These are phyloP conservation scores for Lissonota sp. DNA, from an alignment of 2,888 invertebrate genomes.

Conservation along the genomic window DNA sequence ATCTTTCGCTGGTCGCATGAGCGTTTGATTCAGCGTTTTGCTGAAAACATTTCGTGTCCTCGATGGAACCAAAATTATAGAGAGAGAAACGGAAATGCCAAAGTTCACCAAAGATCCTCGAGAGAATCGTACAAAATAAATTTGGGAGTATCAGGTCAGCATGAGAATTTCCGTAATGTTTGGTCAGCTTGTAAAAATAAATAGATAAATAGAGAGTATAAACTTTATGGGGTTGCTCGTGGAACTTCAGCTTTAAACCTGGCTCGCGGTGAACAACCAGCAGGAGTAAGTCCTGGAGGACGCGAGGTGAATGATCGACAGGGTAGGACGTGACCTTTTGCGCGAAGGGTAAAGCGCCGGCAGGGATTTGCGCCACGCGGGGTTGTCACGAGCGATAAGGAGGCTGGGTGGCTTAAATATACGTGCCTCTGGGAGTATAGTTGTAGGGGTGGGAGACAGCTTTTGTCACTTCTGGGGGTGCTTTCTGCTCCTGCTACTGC, in stretches of 20 bases:
- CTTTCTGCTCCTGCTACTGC: conserved; percentile 42
- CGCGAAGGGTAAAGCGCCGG: conserved; percentile 79
- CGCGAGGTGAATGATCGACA: conserved; percentile 79
- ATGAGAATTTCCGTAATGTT: neutral
- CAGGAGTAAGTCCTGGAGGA: conserved; percentile 77
- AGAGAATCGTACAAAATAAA: neutral
- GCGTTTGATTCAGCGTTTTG: conserved; percentile 23
- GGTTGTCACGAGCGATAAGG: conserved; percentile 54
- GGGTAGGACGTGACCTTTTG: conserved; percentile 83
- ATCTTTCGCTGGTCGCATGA: conserved; percentile 29
- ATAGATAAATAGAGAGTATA: neutral
- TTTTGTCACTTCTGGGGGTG: conserved; percentile 7
- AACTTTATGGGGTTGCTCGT: conserved; percentile 22
- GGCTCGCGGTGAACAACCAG: conserved; percentile 59
- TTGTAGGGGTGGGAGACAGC: conserved; percentile 51
- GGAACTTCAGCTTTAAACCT: conserved; percentile 80
- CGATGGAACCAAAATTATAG: neutral
- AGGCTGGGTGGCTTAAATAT: conserved; percentile 66
- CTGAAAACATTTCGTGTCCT: neutral
- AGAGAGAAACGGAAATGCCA: neutral
- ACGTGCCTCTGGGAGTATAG: conserved; percentile 70
- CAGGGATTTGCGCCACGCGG: conserved; percentile 58
- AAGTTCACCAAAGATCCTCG: neutral
- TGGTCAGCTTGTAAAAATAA: neutral
- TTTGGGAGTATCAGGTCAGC: neutral